Base-by-base conservation (phyloP, 2,113 vertebrate species). In the Bombycilla garrulus region DNA sequence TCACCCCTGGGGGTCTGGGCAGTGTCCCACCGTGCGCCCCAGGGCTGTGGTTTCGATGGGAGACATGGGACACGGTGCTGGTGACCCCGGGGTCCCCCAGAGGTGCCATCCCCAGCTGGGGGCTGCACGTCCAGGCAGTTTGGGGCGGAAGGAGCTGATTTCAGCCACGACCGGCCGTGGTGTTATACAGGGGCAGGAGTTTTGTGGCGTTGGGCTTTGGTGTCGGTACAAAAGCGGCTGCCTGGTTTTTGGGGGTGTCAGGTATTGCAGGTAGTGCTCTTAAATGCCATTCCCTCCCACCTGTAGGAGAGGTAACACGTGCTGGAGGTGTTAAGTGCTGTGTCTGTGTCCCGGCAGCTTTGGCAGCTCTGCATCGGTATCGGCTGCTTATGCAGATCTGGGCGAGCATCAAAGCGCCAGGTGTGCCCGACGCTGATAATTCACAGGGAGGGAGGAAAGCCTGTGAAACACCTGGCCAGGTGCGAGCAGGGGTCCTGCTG, bases 321-420 rank as follows among this genome's bases (percentile, higher is more conserved):
- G 93, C 65, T 92, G 70, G 42, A 78, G 45, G 92, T 91, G 96
- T 86, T 22, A 96, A 96, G 58, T 64, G 7, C 79, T 83, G 58
- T 33, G 19, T 62, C 83, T 82, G 0, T 83, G 77, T 44, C 48
- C 2, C 2, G 1, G 18, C 72, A 23, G 81, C 83, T 90, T 79
- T 1, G 4, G 19, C 71, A 29, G 86, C 82, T 94, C 92, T 95
- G 90, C 93, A 94, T 96, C 17, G 2, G 69, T 79, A 95, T 96
- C 93, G 94, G 77, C 31, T 35, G 90, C 57, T 96, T 91, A 95
- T 96, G 96, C 58, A 95, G 93, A 95, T 81, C 35, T 6, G 51
- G 60, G 70, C 15, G 6, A 81, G 78, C 93, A 96, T 96, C 96
- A 96, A 96, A 96, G 96, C 70, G 0, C 92, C 92, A 84, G 95